phyloP scores from a whole-genome alignment of 2,113 vertebrate genomes.

The Cnemophilus loriae region DNA sequence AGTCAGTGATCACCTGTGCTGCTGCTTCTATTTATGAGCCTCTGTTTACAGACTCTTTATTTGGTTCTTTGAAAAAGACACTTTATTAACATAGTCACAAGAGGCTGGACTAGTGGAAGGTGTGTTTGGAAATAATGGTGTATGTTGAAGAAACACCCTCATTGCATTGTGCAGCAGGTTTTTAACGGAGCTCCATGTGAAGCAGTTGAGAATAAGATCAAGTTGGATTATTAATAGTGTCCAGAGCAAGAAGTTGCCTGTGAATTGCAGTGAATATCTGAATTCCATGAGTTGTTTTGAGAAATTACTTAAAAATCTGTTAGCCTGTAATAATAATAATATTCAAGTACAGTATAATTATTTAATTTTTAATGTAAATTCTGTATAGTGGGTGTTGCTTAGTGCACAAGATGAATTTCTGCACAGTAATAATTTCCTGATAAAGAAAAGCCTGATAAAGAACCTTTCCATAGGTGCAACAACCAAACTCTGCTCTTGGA shows the following conservation, averaged over 20 bases:
- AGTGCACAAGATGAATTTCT: background rate
- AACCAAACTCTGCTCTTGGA: background rate
- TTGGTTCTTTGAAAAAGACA: background rate
- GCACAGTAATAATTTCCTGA: background rate
- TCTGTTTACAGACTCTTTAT: background rate
- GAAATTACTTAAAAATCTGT: background rate
- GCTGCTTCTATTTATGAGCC: background rate
- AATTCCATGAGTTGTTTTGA: background rate
- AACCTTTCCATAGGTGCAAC: background rate
- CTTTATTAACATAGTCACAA: background rate
- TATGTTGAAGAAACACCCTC: background rate
- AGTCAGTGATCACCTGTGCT: background rate
- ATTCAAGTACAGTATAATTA: background rate
- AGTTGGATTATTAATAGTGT: background rate
- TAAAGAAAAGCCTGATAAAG: background rate
- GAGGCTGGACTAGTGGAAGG: background rate
- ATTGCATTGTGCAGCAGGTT: background rate
- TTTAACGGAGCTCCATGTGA: background rate
- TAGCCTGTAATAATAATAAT: background rate
- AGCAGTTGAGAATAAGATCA: background rate
- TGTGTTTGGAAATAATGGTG: background rate
- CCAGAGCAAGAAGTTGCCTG: background rate
- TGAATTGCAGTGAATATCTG: background rate
- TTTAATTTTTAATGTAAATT: background rate
- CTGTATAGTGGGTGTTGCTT: background rate